Conservation (phyloP, 2,888 invertebrate species). For the Chaitophorus viminalis region DNA sequence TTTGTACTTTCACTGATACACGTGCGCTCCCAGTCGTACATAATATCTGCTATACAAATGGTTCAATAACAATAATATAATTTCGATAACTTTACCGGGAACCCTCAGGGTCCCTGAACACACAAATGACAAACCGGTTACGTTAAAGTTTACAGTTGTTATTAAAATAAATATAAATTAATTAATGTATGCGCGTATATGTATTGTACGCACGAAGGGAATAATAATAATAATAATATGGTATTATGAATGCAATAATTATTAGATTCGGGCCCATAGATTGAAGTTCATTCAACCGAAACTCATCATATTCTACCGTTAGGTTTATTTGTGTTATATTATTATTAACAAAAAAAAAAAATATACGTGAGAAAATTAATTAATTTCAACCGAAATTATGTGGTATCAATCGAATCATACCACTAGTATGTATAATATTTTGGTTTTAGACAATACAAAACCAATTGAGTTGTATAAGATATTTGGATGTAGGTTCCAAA, state of each 20-base stretch:
- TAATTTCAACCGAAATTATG: not conserved
- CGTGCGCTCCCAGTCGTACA: not conserved
- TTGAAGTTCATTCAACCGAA: conserved; percentile 56
- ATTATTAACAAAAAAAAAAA: not conserved
- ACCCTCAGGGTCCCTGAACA: not conserved
- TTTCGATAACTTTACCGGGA: conserved; percentile 29
- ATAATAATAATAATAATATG: conserved; percentile 23
- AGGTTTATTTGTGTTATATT: conserved; percentile 9
- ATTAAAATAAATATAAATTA: conserved; percentile 21
- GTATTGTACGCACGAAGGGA: not conserved
- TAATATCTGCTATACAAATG: not conserved
- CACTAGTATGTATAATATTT: not conserved
- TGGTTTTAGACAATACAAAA: not conserved
- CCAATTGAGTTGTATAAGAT: too few species aligned
- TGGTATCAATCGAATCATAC: not conserved
- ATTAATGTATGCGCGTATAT: not conserved
- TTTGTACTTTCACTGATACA: conserved; percentile 54
- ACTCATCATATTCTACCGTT: conserved; percentile 38
- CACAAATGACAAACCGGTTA: conserved; percentile 49
- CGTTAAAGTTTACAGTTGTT: conserved; percentile 37
- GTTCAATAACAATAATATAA: conserved; percentile 54
- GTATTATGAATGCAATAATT: conserved; percentile 36
- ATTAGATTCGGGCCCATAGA: conserved; percentile 32
- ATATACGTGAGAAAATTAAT: not conserved
- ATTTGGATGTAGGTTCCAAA: not conserved